A percentile compares a stretch with the other conserved stretches of the same genome.
Evolutionary conservation across 2,888 invertebrate species (phyloP).

Genomic region (Lithophane semibrunnea): DNA sequence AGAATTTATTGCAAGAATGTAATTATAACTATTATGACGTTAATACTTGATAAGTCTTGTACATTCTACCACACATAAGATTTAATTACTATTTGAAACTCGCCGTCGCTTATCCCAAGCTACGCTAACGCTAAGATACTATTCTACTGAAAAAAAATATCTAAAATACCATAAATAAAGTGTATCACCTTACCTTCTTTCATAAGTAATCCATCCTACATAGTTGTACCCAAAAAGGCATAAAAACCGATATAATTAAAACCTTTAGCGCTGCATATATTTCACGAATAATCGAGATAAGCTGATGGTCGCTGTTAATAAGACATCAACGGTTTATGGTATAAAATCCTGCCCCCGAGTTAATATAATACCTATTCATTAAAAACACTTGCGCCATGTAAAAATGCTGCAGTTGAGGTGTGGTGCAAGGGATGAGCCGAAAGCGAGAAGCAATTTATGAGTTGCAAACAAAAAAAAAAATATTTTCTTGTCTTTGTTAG

Average conservation of each 20-base stretch:
- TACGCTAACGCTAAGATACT: too few species aligned
- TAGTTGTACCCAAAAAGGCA: slow-evolving; percentile 46
- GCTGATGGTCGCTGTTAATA: slow-evolving; percentile 82
- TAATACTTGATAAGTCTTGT: too few species aligned
- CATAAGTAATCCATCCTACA: slow-evolving; percentile 37
- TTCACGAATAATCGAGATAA: slow-evolving; percentile 80
- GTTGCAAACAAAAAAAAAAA: not conserved
- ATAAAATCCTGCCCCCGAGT: slow-evolving; percentile 82
- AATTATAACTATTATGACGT: too few species aligned
- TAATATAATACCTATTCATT: slow-evolving; percentile 87
- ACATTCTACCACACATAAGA: too few species aligned
- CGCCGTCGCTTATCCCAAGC: too few species aligned
- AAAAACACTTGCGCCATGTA: slow-evolving; percentile 85
- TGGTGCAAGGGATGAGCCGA: slow-evolving; percentile 68
- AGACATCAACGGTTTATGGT: slow-evolving; percentile 87
- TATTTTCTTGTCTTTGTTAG: not conserved
- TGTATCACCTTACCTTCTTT: not conserved
- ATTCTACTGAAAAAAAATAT: too few species aligned
- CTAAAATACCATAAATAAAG: too few species aligned
- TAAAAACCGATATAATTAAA: slow-evolving; percentile 77
- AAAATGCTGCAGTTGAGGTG: slow-evolving; percentile 75
- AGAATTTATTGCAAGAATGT: too few species aligned
- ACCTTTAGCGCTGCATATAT: slow-evolving; percentile 85
- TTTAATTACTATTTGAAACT: too few species aligned
- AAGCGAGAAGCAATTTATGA: slow-evolving; percentile 1